A percentile compares a stretch with the other conserved stretches of the same genome.
Evolutionary conservation across 2,888 invertebrate species (phyloP).

Genomic region (Oscheius onirici): DNA sequence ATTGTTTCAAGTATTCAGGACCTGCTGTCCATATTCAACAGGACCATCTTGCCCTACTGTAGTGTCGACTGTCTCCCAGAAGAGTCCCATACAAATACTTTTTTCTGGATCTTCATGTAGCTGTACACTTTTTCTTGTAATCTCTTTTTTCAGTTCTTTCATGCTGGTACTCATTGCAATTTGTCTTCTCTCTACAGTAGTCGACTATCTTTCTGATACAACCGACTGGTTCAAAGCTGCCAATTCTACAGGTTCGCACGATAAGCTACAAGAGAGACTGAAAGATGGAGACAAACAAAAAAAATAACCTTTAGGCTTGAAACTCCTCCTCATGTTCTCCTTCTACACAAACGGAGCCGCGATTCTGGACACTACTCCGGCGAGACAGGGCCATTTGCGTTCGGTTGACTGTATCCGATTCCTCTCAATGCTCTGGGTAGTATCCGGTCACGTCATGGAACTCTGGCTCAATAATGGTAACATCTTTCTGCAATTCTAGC

Average conservation of each 20-base stretch:
- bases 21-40: conserved; percentile 20
- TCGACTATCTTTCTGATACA: conserved; percentile 36
- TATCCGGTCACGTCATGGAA: conserved; percentile 33
- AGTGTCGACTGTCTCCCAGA: conserved; percentile 22
- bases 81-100: conserved; percentile 23
- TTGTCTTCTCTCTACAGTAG: conserved; percentile 15
- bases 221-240: conserved; percentile 24
- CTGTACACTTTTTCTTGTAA: neutral
- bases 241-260: neutral
- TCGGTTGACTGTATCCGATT: conserved; percentile 51
- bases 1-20: conserved; percentile 6
- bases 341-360: conserved; percentile 42
- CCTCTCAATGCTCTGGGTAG: conserved; percentile 54
- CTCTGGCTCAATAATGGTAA: conserved; percentile 15
- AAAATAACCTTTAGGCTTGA: conserved; percentile 30
- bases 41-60: neutral
- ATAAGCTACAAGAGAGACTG: neutral
- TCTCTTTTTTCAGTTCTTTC: conserved; percentile 25
- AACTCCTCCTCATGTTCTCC: conserved; percentile 40
- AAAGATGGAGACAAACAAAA: neutral
- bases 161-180: conserved; percentile 12
- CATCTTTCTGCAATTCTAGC: neutral
- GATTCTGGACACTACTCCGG: conserved; percentile 35
- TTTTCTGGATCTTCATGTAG: conserved; percentile 35
- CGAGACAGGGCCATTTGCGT: conserved; percentile 41